phyloP scores from a whole-genome alignment of 2,888 invertebrate species.

The Drosophila paramelanica region DNA sequence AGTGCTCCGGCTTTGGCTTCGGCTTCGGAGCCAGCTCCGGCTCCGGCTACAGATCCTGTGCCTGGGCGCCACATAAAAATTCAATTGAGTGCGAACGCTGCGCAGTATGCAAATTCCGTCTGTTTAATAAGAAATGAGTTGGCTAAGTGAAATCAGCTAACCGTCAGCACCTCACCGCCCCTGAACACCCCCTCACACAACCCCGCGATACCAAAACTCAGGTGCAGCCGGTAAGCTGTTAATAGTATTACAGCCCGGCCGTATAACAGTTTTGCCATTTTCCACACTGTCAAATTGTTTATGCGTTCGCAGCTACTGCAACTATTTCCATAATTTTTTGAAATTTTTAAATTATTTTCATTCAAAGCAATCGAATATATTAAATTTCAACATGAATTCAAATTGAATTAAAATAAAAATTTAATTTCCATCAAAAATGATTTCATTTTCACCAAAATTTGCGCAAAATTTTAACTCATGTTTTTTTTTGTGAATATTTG shows the following conservation, averaged over 20 bases:
- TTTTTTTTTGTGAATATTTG: no score
- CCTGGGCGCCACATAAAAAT: constrained; percentile 54
- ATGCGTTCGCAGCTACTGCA: neutral
- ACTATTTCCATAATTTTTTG: no score
- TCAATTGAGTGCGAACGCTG: constrained; percentile 48
- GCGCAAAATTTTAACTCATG: no score
- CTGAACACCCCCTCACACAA: no score
- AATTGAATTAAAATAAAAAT: no score
- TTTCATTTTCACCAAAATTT: no score
- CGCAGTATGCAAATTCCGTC: constrained; percentile 53
- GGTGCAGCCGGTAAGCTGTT: constrained; percentile 25
- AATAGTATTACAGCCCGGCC: constrained; percentile 11
- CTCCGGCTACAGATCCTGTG: constrained; percentile 4
- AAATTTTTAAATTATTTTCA: no score
- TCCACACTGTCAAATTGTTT: neutral
- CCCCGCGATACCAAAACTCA: constrained; percentile 12
- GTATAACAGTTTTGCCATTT: constrained; percentile 10
- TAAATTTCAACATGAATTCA: no score
- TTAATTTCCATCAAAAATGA: no score
- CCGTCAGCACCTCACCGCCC: neutral
- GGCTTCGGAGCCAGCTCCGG: neutral
- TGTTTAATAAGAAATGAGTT: constrained; percentile 34
- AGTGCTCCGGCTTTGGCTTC: neutral
- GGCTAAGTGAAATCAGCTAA: constrained; percentile 45
- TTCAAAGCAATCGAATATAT: no score